Conservation (phyloP, 2,113 vertebrate species). For the Malurus alboscapulatus region DNA sequence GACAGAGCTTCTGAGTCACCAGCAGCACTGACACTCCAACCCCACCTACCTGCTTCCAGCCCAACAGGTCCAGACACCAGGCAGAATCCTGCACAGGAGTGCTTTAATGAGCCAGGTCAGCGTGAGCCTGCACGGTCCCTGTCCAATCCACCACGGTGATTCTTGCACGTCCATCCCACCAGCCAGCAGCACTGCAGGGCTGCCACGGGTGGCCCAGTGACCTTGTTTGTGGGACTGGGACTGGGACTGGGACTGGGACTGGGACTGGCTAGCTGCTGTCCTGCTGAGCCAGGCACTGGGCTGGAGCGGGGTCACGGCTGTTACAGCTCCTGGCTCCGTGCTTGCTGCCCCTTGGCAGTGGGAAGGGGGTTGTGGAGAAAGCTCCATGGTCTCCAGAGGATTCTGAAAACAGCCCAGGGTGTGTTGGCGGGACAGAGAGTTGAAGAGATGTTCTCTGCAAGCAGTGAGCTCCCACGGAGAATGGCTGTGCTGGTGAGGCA, state of each 20-base stretch:
- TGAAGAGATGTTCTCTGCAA: neutral
- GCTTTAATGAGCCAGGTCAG: neutral
- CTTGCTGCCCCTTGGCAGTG: neutral
- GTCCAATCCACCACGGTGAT: rapidly evolving
- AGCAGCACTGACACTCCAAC: rapidly evolving
- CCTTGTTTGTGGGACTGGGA: rapidly evolving
- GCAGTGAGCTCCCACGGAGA: rapidly evolving
- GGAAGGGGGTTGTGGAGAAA: neutral
- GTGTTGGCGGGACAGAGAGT: neutral
- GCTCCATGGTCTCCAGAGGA: rapidly evolving
- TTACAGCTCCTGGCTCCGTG: neutral
- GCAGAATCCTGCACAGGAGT: neutral
- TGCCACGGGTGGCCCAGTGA: neutral
- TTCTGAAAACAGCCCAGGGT: neutral
- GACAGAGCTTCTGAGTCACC: neutral
- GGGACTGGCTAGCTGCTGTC: neutral
- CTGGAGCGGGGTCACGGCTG: neutral
- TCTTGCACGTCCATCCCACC: rapidly evolving
- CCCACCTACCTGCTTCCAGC: neutral
- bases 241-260: no score
- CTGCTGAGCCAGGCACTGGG: neutral
- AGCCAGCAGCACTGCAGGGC: neutral
- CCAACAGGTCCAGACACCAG: neutral
- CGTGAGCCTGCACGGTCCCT: neutral
- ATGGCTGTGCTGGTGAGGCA: neutral